Base-by-base conservation (phyloP, 1,140 invertebrate species). In the Halyomorpha halys region DNA sequence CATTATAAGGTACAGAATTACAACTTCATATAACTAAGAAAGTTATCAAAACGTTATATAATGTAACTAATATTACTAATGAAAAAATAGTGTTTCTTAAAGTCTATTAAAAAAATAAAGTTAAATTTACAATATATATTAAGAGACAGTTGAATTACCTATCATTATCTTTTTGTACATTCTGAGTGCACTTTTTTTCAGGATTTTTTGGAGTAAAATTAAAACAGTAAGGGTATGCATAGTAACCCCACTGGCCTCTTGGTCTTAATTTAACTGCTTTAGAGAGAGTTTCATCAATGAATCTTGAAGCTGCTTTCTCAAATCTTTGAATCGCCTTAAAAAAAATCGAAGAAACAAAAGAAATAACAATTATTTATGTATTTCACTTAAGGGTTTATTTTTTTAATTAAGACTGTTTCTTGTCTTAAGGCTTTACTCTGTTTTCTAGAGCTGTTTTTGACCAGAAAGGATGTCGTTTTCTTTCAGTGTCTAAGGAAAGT, bases 221-320 rank as follows among this genome's bases (percentile, higher is more conserved):
- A 72, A 82, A 89, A 74, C 88, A 91, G 71, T 87, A 85, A 0
- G 88, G 88, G 74, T 84, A 91, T 11, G 81, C 86, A 71, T 91
- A 92, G 73, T 89, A 91, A 0, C 87, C 86, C 88, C 88, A 91
- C 8, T 70, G 71, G 0, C 83, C 89, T 0, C 76, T 72, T 0
- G 87, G 86, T 19, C 89, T 73, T 61, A 86, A 71, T 61, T 76
- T 73, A 69, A 80, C 81, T 0, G 83, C 86, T 3, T 80, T 25
- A 23, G 77, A 74, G 4, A 91, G 68, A 0, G 87, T 87, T 51
- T 79, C 73, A 65, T 83, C 76, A 79, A 90, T 82, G 69, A 87
- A 90, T 8, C 74, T 66, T 49, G 76, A 77, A 0, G 77, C 86
- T 56, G 79, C 74, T 63, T 76, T 74, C 70, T 88, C 85, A 69